Evolutionary conservation across 1,140 invertebrate species (phyloP).

Genomic region (Thereuonema tuberculata): DNA sequence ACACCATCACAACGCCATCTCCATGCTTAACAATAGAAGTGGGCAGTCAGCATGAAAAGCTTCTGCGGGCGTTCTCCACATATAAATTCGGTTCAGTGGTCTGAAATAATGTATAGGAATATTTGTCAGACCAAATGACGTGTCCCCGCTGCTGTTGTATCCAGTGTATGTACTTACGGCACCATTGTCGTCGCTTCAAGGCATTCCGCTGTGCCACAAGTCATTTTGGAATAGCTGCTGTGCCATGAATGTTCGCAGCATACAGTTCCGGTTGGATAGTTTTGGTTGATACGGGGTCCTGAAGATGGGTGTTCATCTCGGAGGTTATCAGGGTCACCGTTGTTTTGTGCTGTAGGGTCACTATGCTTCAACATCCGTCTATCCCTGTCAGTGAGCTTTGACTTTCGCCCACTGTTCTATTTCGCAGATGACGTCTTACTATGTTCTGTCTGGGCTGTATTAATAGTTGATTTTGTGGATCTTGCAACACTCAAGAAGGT

Average conservation of each 20-base stretch:
- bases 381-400: neutral
- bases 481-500: neutral
- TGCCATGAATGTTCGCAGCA: constrained; percentile 2
- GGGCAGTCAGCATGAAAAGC: constrained; percentile 4
- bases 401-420: neutral
- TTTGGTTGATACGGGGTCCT: neutral
- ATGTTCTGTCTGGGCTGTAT: neutral
- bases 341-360: neutral
- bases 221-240: constrained; percentile 9
- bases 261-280: neutral
- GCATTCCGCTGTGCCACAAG: constrained; percentile 7
- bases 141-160: no score
- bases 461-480: neutral
- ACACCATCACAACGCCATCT: no score
- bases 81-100: constrained; percentile 3
- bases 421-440: neutral
- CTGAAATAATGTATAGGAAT: constrained; percentile 8
- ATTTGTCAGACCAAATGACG: no score
- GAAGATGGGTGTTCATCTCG: neutral
- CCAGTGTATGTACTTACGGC: neutral
- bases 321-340: neutral
- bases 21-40: constrained; percentile 7
- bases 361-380: neutral
- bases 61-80: constrained; percentile 10
- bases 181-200: constrained; percentile 8